phyloP scores from a whole-genome alignment of 2,113 vertebrate species.

The Arvicanthis niloticus region DNA sequence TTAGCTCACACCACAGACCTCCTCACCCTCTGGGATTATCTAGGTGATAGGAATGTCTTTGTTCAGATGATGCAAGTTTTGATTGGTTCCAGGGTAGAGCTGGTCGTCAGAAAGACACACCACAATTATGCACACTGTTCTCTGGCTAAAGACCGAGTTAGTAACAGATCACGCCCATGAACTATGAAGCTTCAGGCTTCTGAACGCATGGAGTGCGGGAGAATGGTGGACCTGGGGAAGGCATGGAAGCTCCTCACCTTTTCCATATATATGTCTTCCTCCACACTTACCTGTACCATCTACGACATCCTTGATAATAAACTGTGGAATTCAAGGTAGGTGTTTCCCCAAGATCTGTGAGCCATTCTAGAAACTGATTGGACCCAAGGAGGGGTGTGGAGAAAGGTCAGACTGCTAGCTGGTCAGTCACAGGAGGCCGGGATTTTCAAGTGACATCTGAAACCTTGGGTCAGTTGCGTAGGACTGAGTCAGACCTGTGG shows the following conservation, averaged over 20 bases:
- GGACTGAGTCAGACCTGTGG: background rate
- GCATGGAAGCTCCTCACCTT: background rate
- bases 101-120: background rate
- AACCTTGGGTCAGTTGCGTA: background rate
- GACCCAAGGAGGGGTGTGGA: background rate
- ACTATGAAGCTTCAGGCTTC: background rate
- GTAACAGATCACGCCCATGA: background rate
- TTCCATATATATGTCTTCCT: background rate
- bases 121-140: too few relatives aligned
- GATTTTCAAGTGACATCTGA: background rate
- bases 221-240: background rate
- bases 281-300: background rate
- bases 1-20: background rate
- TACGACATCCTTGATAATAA: background rate
- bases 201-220: background rate
- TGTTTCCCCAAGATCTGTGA: background rate
- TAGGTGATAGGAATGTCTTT: background rate
- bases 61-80: background rate
- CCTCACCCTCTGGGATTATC: background rate
- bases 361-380: background rate
- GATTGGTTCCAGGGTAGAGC: background rate
- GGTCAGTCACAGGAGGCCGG: background rate
- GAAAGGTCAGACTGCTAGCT: background rate
- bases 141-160: background rate
- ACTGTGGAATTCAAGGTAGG: background rate